Evolutionary conservation across 2,888 invertebrate species (phyloP), one percentile per base, ranked within the genome.

Genomic region (Drosophila pegasa): DNA sequence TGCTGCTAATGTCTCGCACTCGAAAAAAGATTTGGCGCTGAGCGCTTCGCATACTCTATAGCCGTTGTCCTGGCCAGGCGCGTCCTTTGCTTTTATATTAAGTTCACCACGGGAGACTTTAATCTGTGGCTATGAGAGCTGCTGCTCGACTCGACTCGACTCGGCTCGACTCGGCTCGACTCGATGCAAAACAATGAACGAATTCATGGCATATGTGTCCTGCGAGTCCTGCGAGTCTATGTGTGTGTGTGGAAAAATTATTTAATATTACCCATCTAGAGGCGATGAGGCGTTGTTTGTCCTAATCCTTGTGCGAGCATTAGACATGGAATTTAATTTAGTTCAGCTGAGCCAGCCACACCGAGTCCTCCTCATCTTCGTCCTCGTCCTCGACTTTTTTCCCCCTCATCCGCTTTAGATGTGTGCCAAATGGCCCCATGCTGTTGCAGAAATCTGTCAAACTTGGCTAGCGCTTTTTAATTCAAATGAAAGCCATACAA

Each of bases 101-200:
- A 91, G 89, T 90, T 91, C 91, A 77, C 91, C 91, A 88, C 92
- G 87, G 91, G 92, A 91, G 91, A 88, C 90, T 90, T 91, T 91
- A 91, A 91, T 91, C 91, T 90, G 80, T 64, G 79, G 77, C 84
- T 71, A 56, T 78, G 67, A 51, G 61, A 71, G 65, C 52, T 38
- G 35, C 50, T 35, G 33, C 48, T 3, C n/a, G n/a, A n/a, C n/a
- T n/a, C n/a, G n/a, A 25, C 25, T n/a, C 35, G 3, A n/a, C n/a
- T 35, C n/a, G 37, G 62, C 68, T 70, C 73, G 64, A 60, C 77
- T 77, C 80, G 71, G 57, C 68, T 73, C 73, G 67, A 62, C 69
- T 75, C 84, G 78, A 83, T 83, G 83, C 83, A 88, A 83, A 83
- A 83, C 83, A 83, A 83, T 83, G 83, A 83, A 69, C 84, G 76